phyloP scores from a whole-genome alignment of 2,888 invertebrate species.

The Amitus sp. region DNA sequence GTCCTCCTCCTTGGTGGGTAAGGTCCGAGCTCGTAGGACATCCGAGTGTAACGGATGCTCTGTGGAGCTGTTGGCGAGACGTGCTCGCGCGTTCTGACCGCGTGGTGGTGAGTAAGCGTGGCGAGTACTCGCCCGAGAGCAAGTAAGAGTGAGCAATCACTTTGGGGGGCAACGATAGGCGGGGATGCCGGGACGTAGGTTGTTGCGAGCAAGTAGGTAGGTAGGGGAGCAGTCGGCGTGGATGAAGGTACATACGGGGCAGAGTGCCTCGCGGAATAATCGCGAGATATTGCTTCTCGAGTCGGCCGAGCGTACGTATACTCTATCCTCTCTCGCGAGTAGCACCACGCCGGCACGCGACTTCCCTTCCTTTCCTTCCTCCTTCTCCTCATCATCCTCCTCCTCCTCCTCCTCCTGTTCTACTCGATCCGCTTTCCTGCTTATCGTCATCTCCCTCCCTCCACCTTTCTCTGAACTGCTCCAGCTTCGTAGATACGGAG shows the following conservation, averaged over 20 bases:
- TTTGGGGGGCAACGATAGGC: slow-evolving; percentile 49
- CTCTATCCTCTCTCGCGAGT: slow-evolving; percentile 53
- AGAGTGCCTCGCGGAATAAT: slow-evolving; percentile 54
- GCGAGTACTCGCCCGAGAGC: slow-evolving; percentile 41
- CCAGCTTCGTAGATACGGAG: not conserved
- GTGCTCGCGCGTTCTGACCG: slow-evolving; percentile 38
- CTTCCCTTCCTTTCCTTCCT: slow-evolving; percentile 52
- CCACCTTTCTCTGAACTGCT: slow-evolving; percentile 8
- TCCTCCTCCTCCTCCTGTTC: slow-evolving; percentile 14
- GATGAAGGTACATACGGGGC: slow-evolving; percentile 45
- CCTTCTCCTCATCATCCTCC: slow-evolving; percentile 4
- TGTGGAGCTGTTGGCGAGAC: slow-evolving; percentile 26
- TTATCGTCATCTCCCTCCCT: slow-evolving; percentile 18
- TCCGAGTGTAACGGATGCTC: slow-evolving; percentile 29
- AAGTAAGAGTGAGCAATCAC: slow-evolving; percentile 50
- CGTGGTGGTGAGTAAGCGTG: slow-evolving; percentile 46
- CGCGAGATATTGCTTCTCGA: too few relatives aligned
- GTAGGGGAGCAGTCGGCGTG: slow-evolving; percentile 48
- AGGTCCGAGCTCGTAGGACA: slow-evolving; percentile 35
- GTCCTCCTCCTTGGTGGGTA: slow-evolving; percentile 38
- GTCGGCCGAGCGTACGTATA: too few relatives aligned
- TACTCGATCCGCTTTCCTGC: slow-evolving; percentile 10
- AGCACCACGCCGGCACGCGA: slow-evolving; percentile 64
- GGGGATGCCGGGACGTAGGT: slow-evolving; percentile 57
- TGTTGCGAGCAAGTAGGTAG: slow-evolving; percentile 55